Conservation (phyloP, 2,797 vertebrate species). For the Ceyx erithaca region DNA sequence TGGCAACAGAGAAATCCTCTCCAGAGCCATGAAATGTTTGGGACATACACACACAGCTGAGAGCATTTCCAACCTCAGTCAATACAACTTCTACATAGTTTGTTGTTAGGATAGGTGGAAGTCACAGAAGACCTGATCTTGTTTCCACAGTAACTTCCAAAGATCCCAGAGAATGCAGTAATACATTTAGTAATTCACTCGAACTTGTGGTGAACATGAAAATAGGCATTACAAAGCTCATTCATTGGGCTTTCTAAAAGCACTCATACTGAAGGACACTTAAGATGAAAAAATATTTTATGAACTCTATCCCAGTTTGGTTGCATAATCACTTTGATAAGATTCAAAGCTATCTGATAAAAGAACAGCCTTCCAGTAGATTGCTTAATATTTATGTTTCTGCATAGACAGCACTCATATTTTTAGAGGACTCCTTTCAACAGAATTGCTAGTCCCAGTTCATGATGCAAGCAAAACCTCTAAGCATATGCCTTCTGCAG, state of each 20-base stretch:
- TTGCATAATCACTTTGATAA: slow-evolving; percentile 4
- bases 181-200: neutral
- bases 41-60: neutral
- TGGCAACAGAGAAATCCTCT: neutral
- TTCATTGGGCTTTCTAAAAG: slow-evolving; percentile 25
- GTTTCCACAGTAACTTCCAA: neutral
- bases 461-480: slow-evolving; percentile 3
- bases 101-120: neutral
- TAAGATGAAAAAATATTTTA: neutral
- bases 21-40: neutral
- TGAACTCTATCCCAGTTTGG: slow-evolving; percentile 20
- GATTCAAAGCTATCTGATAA: slow-evolving; percentile 41
- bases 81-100: neutral
- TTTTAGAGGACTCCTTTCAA: slow-evolving; percentile 32
- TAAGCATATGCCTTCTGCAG: neutral
- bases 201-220: neutral
- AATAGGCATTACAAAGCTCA: neutral
- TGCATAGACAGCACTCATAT: neutral
- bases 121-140: neutral
- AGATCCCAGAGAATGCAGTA: neutral
- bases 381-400: neutral
- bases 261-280: neutral
- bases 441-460: neutral
- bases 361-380: neutral
- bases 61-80: neutral